Evolutionary conservation across 2,888 invertebrate species (phyloP), one percentile per base, ranked within the genome.

Genomic region (Halocaridina rubra): DNA sequence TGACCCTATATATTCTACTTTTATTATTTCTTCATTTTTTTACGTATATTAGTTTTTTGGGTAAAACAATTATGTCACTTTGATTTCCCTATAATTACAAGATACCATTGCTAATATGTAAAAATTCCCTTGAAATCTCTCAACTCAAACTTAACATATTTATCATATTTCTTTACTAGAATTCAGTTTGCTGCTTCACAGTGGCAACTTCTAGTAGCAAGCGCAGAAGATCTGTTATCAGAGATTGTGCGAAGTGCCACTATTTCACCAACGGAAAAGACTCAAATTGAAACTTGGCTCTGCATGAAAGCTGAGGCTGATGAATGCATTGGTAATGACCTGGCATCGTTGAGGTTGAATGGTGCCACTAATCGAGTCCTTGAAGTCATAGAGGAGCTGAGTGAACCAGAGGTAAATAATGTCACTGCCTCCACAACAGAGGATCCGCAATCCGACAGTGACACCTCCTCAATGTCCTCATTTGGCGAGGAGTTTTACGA

Each of bases 291-390:
- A 90, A 95, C 95, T 89, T 96, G 96, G 96, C 91, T 96, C 22
- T 95, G 95, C 89, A 91, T 96, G 86, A 96, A 96, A 90, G 96
- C 96, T 89, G 96, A 96, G 91, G 96, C 96, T 91, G 96, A 96
- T 90, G 96, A 96, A 90, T 96, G 96, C 90, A 92, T 95, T 71
- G 93, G 93, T 87, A 92, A 91, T 87, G 94, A 94, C 61, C 53
- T 82, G 2, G 82, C 79, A 10, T 46, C 79, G 5, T 32, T 82
- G 13, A 74, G 80, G 22, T 57, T 76, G 22, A 79, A 86, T 13
- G 57, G 67, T 33, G 46, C 76, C 10, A 19, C 77, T 8, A 79
- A 72, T 53, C 32, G 86, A 39, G 79, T 82, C 16, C 61, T 86
- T 30, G 86, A 86, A 22, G 86, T 86, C 5, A 86, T 86, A 59